These are phyloP conservation scores for Coenonympha arcania DNA, from an alignment of 2,888 invertebrate species.

Conservation along the genomic window DNA sequence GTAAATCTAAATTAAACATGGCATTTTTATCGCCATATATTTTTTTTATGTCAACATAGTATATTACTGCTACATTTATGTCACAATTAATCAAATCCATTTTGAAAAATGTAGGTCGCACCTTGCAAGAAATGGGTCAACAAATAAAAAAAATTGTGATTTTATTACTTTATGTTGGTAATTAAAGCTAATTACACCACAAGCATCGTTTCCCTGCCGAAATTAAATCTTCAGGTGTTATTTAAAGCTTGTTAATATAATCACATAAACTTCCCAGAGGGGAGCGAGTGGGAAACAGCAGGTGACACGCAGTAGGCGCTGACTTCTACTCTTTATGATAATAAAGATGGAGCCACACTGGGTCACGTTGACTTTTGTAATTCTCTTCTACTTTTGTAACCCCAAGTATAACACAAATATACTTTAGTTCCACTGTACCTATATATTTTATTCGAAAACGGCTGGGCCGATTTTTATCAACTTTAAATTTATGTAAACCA, in stretches of 20 bases:
- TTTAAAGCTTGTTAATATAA: constrained; percentile 27
- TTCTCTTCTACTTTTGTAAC: too few species aligned
- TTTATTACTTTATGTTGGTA: neutral
- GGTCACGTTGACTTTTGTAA: neutral
- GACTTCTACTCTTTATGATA: constrained; percentile 23
- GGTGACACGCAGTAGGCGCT: constrained; percentile 24
- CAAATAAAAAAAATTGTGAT: too few species aligned
- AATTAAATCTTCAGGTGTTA: constrained; percentile 6
- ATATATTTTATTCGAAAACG: too few species aligned
- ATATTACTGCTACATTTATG: too few species aligned
- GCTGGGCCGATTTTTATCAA: too few species aligned
- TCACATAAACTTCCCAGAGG: constrained; percentile 26
- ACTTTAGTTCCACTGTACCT: too few species aligned
- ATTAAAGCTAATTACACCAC: neutral
- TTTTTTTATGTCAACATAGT: too few species aligned
- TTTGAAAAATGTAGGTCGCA: too few species aligned
- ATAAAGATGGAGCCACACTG: constrained; percentile 9
- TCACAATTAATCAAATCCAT: too few species aligned
- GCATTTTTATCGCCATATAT: constrained; percentile 14
- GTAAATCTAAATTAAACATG: constrained; percentile 7
- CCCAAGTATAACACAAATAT: neutral
- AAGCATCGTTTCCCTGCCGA: neutral
- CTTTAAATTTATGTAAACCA: too few species aligned
- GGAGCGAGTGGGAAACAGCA: constrained; percentile 26
- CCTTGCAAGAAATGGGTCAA: too few species aligned